These are phyloP conservation scores for Sebastes oblongus DNA, from an alignment of 2,797 vertebrate species.

Conservation along the genomic window DNA sequence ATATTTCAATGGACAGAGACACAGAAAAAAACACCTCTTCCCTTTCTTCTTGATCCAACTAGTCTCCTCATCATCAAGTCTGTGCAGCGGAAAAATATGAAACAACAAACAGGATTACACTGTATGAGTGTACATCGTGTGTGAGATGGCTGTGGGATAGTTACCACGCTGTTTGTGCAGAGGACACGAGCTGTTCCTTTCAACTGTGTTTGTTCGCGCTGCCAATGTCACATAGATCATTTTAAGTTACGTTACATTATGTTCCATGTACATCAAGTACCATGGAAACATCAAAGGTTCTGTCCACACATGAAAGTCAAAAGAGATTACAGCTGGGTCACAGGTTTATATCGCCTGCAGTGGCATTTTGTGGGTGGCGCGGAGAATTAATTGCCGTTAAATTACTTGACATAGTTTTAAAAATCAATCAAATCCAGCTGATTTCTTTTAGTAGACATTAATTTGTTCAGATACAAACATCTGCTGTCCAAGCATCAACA, in stretches of 20 bases:
- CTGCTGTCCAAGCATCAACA: not conserved
- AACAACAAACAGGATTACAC: constrained; percentile 20
- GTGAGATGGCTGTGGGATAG: not conserved
- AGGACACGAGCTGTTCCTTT: not conserved
- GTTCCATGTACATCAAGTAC: not conserved
- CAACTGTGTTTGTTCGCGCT: not conserved
- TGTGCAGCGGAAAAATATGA: not conserved
- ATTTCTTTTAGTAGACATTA: not conserved
- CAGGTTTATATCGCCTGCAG: not conserved
- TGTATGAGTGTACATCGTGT: not conserved
- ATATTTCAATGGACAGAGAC: not conserved
- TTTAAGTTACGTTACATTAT: not conserved
- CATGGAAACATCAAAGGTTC: constrained; percentile 1
- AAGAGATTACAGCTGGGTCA: not conserved
- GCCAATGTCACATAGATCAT: not conserved
- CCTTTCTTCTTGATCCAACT: not conserved
- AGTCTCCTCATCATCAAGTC: not conserved
- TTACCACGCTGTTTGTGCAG: not conserved
- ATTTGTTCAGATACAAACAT: not conserved
- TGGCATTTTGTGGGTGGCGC: not conserved
- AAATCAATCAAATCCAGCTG: not conserved
- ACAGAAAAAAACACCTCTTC: not conserved
- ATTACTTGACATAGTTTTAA: not conserved
- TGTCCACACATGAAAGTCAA: not conserved
- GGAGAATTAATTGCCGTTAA: not conserved